Evolutionary conservation across 2,113 vertebrate genomes (phyloP).

Genomic region (Zingel zingel): DNA sequence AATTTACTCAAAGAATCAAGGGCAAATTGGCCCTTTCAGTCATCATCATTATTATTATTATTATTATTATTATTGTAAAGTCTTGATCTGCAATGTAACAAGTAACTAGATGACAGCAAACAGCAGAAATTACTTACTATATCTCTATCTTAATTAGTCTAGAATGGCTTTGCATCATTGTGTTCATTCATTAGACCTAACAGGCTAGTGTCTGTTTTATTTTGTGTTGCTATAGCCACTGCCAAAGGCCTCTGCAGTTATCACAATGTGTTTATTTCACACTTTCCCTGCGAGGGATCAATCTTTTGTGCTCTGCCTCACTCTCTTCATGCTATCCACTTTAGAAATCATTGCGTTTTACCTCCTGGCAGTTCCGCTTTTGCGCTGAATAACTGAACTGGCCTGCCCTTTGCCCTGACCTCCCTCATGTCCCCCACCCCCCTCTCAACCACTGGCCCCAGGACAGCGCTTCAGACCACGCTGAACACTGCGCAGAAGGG

Average conservation of each 20-base stretch:
- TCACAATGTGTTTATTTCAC: slow-evolving; percentile 15
- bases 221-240: neutral
- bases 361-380: slow-evolving; percentile 19
- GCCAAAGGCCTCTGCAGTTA: neutral
- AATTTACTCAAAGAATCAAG: too few species aligned
- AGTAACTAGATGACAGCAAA: neutral
- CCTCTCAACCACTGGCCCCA: slow-evolving; percentile 21
- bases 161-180: neutral
- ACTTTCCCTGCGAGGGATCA: neutral
- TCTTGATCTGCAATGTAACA: neutral
- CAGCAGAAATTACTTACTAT: neutral
- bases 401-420: slow-evolving; percentile 60
- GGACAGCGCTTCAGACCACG: slow-evolving; percentile 30
- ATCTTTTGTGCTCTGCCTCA: neutral
- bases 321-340: slow-evolving; percentile 4
- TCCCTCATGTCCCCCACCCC: slow-evolving; percentile 34
- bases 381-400: slow-evolving; percentile 57
- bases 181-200: neutral
- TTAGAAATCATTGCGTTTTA: slow-evolving; percentile 33
- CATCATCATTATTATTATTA: too few species aligned
- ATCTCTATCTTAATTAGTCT: neutral
- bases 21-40: neutral
- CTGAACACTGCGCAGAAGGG: slow-evolving; percentile 30
- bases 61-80: neutral
- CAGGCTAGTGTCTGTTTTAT: neutral